A percentile compares a stretch with the other conserved stretches of the same genome.
Conservation (phyloP, 2,113 vertebrate species). For the Talpa occidentalis region DNA sequence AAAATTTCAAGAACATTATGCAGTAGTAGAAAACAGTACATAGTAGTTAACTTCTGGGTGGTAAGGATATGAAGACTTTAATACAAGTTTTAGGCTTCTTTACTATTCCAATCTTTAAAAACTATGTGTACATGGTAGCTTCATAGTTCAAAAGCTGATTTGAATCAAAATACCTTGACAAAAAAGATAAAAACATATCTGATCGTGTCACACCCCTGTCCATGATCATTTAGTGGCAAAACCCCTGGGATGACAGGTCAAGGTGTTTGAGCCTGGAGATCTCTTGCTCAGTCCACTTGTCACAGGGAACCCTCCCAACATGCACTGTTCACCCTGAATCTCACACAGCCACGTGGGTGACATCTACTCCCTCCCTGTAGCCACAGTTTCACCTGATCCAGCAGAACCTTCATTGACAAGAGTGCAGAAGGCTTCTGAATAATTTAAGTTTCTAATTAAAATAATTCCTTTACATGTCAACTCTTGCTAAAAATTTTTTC, state of each 20-base stretch:
- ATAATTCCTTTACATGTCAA: background rate
- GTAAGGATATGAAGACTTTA: background rate
- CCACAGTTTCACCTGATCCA: fast-evolving
- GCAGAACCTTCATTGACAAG: background rate
- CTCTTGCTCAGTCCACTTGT: fast-evolving
- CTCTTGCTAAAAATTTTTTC: background rate
- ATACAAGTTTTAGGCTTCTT: background rate
- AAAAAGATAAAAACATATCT: background rate
- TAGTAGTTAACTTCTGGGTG: background rate
- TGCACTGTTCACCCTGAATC: background rate
- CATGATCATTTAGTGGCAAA: background rate
- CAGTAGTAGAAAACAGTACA: no score
- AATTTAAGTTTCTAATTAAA: background rate
- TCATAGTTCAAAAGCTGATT: background rate
- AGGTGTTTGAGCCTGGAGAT: background rate
- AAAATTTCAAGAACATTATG: no score
- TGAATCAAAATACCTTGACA: background rate
- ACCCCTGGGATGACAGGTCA: background rate
- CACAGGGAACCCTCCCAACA: background rate
- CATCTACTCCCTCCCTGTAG: no score
- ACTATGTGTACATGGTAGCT: background rate
- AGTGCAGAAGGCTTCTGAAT: background rate
- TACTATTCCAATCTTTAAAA: background rate
- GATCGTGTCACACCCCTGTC: background rate
- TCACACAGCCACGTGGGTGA: fast-evolving